Evolutionary conservation across 2,113 vertebrate species (phyloP).

Genomic region (Melanerpes formicivorus): DNA sequence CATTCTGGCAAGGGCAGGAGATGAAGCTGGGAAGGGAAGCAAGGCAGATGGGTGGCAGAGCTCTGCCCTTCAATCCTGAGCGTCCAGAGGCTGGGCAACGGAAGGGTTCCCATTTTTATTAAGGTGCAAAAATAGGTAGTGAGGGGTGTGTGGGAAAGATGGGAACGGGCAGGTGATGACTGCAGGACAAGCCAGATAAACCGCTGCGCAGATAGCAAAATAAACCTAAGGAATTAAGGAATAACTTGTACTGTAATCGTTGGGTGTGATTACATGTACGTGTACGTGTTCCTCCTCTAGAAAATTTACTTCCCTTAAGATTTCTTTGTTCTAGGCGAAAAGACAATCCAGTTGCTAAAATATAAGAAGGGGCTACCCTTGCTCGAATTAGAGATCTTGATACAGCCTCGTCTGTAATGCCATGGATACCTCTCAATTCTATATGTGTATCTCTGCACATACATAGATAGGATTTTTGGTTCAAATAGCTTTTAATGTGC

Average conservation of each 20-base stretch:
- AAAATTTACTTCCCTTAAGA: constrained; percentile 28
- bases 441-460: neutral
- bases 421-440: neutral
- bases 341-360: constrained; percentile 8
- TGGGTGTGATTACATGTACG: neutral
- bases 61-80: neutral
- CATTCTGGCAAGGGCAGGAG: constrained; percentile 62
- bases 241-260: neutral
- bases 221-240: constrained; percentile 12
- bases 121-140: neutral
- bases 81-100: neutral
- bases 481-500: constrained; percentile 37
- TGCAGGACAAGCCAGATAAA: neutral
- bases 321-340: constrained; percentile 57
- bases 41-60: neutral
- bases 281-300: neutral
- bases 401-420: neutral
- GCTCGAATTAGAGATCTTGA: constrained; percentile 27
- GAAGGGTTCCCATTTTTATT: constrained; percentile 8
- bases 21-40: neutral
- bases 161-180: neutral
- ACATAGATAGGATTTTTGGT: constrained; percentile 22
- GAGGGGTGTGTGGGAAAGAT: neutral
- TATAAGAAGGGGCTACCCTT: neutral
- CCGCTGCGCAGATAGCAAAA: neutral